Percentiles rank a stretch among this genome's conserved stretches.
These are phyloP conservation scores for Torymus tubicola DNA, from an alignment of 2,888 invertebrate species.

Conservation along the genomic window DNA sequence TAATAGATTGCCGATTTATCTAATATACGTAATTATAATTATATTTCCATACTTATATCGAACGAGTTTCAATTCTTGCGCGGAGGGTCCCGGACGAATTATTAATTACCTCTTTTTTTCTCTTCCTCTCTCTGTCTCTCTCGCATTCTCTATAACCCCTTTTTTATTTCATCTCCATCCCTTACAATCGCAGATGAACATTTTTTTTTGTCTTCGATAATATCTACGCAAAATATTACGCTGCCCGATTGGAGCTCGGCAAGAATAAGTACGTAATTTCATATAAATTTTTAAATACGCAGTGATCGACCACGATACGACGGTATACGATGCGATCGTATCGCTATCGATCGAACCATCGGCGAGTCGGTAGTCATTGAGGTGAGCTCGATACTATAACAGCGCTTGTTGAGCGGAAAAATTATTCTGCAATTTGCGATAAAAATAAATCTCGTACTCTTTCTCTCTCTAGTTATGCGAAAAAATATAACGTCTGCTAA, in stretches of 20 bases:
- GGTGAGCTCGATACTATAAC: conserved; percentile 61
- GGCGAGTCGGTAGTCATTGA: conserved; percentile 58
- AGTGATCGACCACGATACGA: conserved; percentile 62
- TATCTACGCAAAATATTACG: conserved; percentile 57
- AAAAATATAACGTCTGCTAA: no score
- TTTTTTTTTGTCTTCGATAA: conserved; percentile 30
- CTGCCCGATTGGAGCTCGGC: conserved; percentile 55
- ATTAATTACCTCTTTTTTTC: conserved; percentile 56
- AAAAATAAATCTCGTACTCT: no score
- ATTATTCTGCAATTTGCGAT: no score
- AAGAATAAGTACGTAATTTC: conserved; percentile 53
- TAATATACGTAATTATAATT: conserved; percentile 31
- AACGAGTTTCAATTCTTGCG: conserved; percentile 75
- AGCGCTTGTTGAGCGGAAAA: conserved; percentile 23
- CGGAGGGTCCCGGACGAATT: conserved; percentile 70
- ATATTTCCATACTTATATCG: conserved; percentile 67
- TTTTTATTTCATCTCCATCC: conserved; percentile 35
- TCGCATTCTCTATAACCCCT: conserved; percentile 20
- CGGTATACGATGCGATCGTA: conserved; percentile 50
- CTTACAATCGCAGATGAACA: conserved; percentile 28
- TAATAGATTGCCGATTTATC: conserved; percentile 57
- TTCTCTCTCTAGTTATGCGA: no score
- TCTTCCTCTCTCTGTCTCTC: conserved; percentile 2
- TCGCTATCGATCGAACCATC: conserved; percentile 63
- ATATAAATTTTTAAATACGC: conserved; percentile 60